Evolutionary conservation across 2,113 vertebrate species (phyloP), one percentile per base, ranked within the genome.

Genomic region (Irena cyanogastra): DNA sequence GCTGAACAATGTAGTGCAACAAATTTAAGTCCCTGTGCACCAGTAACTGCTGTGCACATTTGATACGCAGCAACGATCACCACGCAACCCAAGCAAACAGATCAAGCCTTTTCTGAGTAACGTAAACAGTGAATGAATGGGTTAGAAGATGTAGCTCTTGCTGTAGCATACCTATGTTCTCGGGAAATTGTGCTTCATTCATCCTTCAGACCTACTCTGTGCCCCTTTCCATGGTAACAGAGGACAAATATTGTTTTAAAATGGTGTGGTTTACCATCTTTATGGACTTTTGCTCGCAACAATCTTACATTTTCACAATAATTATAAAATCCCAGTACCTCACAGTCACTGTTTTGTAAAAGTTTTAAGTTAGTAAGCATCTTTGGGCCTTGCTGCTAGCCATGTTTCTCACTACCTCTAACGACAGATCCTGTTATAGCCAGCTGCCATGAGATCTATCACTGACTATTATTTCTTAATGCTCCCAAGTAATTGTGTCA

Each of bases 121-220:
- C 1, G 16, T 18, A n/a, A 89, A n/a, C 33, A 65, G 57, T 0
- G 0, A 91, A 33, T 1, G 0, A 60, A 79, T 27, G 44, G 15
- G 20, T 18, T 45, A 57, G 53, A 64, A 74, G 47, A 35, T 8
- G 18, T 11, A 63, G 14, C 31, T 57, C 53, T 42, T 57, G 37
- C 59, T 86, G 30, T 35, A 28, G 20, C 26, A 10, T 7, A 75
- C 8, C 13, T 0, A 1, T 1, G 2, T 37, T 42, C 60, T 39
- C 68, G 39, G 42, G 69, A 76, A 76, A 35, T 13, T 5, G 26
- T 4, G 13, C 19, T 74, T 53, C 31, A 3, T 35, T 80, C 76
- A 59, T 91, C 57, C 47, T 60, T 54, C 45, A 69, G 41, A 60
- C 24, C 27, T 68, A 39, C 39, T 76, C 53, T 1, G 3, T 4